Conservation (phyloP, 1,140 invertebrate species). For the Aphelinus certus region DNA sequence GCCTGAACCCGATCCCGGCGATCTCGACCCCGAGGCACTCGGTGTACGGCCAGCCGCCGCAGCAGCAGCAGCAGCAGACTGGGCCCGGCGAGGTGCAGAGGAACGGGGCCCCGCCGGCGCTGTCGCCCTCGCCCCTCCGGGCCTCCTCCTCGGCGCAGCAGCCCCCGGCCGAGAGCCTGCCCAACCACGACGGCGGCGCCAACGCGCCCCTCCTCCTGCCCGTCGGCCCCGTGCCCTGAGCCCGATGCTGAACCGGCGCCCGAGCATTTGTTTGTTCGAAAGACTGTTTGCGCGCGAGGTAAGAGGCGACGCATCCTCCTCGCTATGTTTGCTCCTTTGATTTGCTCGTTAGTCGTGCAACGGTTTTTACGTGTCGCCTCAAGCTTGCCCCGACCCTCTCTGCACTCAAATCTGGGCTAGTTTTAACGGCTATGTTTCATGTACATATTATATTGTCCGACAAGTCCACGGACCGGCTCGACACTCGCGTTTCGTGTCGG, state of each 20-base stretch:
- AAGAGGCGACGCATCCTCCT: no score
- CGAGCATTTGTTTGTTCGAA: no score
- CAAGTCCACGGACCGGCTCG: no score
- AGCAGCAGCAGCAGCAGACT: conserved; percentile 4
- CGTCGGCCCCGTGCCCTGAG: conserved; percentile 53
- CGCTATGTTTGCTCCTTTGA: no score
- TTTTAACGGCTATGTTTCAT: no score
- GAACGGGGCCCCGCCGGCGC: conserved; percentile 29
- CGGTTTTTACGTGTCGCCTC: no score
- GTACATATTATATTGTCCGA: no score
- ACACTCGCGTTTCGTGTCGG: no score
- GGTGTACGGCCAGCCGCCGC: conserved; percentile 6
- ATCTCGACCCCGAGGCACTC: conserved; percentile 31
- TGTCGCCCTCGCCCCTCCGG: conserved; percentile 26
- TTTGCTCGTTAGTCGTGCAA: no score
- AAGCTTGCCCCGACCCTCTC: no score
- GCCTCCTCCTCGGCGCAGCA: conserved; percentile 24
- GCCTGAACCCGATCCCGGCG: conserved; percentile 32
- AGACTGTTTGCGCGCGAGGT: no score
- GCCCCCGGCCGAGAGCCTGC: conserved; percentile 23
- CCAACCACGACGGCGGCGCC: conserved; percentile 48
- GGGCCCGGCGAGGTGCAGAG: background rate
- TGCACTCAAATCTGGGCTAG: no score
- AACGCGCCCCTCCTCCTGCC: conserved; percentile 56
- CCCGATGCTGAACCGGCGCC: background rate